A percentile compares a stretch with the other conserved stretches of the same genome.
These are phyloP conservation scores for Mylabris phalerata DNA, from an alignment of 1,140 invertebrate species.

Conservation along the genomic window DNA sequence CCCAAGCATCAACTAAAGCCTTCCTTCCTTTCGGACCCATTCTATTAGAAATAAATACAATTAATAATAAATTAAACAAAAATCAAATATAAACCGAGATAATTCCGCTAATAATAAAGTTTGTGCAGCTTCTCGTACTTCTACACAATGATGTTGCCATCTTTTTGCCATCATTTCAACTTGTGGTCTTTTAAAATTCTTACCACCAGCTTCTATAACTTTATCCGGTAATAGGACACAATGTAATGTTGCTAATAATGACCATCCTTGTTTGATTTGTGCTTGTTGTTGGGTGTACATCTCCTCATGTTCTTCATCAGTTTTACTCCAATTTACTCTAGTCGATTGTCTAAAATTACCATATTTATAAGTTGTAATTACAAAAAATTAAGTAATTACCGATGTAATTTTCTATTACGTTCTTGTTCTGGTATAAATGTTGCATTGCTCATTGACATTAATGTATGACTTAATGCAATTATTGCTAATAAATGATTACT, in stretches of 20 bases:
- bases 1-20: slow-evolving; percentile 88
- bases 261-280: slow-evolving; percentile 96
- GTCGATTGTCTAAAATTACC: slow-evolving; percentile 34
- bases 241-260: slow-evolving; percentile 87
- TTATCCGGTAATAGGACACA: slow-evolving; percentile 94
- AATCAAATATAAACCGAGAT: slow-evolving; percentile 37
- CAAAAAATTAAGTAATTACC: too few relatives aligned
- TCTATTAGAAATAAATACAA: slow-evolving; percentile 34
- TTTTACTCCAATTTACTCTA: slow-evolving; percentile 57
- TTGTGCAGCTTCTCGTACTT: slow-evolving; percentile 94
- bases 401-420: slow-evolving; percentile 63
- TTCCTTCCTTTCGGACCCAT: slow-evolving; percentile 90
- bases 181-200: slow-evolving; percentile 83
- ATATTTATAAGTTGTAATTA: slow-evolving; percentile 13
- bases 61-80: slow-evolving; percentile 4
- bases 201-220: slow-evolving; percentile 54
- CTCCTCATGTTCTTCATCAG: slow-evolving; percentile 73
- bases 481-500: slow-evolving; percentile 93
- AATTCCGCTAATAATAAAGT: slow-evolving; percentile 91
- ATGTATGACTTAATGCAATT: slow-evolving; percentile 89
- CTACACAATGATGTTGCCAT: slow-evolving; percentile 98
- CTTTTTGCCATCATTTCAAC: slow-evolving; percentile 94
- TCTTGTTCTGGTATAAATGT: slow-evolving; percentile 85
- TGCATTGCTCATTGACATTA: slow-evolving; percentile 97
- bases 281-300: slow-evolving; percentile 77